Evolutionary conservation across 2,888 invertebrate species (phyloP).

Genomic region (Stramonita haemastoma): DNA sequence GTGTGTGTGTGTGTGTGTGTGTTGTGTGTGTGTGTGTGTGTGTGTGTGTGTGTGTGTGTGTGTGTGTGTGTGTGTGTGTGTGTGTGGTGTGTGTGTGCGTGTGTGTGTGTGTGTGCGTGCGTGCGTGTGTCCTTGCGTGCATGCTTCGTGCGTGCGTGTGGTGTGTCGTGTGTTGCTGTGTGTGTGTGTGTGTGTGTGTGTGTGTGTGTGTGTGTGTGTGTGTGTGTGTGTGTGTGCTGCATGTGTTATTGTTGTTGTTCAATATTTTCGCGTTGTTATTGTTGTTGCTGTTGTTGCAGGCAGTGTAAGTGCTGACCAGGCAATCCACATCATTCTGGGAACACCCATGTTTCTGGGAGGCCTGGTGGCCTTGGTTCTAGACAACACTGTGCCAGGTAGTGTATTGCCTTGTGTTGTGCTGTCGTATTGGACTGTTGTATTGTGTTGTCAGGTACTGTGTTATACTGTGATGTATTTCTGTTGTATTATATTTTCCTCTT

Average conservation of each 20-base stretch:
- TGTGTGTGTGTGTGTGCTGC: no score
- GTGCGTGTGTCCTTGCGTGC: no score
- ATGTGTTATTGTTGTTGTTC: neutral
- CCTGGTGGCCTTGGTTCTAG: constrained; percentile 76
- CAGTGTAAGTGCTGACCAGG: constrained; percentile 54
- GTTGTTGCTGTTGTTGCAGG: constrained; percentile 15
- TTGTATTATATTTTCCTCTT: neutral
- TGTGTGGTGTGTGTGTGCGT: no score
- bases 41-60: neutral
- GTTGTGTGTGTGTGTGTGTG: neutral
- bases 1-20: neutral
- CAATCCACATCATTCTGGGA: constrained; percentile 68
- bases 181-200: no score
- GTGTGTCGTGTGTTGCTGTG: no score
- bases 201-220: no score
- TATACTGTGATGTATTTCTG: neutral
- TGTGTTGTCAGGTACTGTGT: neutral
- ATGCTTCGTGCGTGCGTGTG: no score
- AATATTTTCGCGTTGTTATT: neutral
- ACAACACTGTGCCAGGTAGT: constrained; percentile 76
- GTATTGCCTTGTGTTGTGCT: neutral
- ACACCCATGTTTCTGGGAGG: constrained; percentile 78
- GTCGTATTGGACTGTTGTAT: neutral
- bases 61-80: no score
- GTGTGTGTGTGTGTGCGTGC: no score